Evolutionary conservation across 2,113 vertebrate genomes (phyloP), one percentile per base, ranked within the genome.

Genomic region (Lanius ludovicianus): DNA sequence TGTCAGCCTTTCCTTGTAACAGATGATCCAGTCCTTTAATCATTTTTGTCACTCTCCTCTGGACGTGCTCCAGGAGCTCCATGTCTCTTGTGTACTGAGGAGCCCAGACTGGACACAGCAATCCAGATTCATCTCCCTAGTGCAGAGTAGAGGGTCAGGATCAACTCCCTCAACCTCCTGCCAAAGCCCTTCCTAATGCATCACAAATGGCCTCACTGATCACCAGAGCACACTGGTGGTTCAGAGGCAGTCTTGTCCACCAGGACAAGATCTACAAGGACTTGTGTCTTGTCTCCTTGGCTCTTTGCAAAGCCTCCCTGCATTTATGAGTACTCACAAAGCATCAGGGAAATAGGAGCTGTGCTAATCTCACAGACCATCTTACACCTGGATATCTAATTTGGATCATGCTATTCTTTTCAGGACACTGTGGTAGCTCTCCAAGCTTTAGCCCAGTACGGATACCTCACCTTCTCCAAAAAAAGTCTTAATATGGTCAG

Each of bases 391-490:
- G 10, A 2, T 42, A 41, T 33, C 49, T 95, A 55, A 93, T 6
- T 42, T 5, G 35, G 17, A 30, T 56, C 7, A 3, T 63, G 7
- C 63, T 74, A 9, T 84, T 93, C n/a, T 74, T 96, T 94, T 65
- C 84, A 98, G 98, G 97, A 97, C 76, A 98, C 97, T 8, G 87
- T 96, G 7, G 75, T 98, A 37, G 98, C 97, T 80, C 96, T 98
- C 73, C 97, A 97, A 55, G 98, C 98, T 50, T 82, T 98, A 50
- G 93, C 97, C 50, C 88, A 39, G 35, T 98, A 98, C 1, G 96
- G 83, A 82, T 95, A 94, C 52, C 81, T 96, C 87, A 98, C 97
- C 39, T 97, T 96, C 83, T 96, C 94, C 24, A 92, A 96, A n/a
- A 14, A 55, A 1, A 65, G 2, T 24, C 57, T 84, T 55, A 97